Evolutionary conservation across 2,888 invertebrate genomes (phyloP).

Genomic region (Eilema caniola): DNA sequence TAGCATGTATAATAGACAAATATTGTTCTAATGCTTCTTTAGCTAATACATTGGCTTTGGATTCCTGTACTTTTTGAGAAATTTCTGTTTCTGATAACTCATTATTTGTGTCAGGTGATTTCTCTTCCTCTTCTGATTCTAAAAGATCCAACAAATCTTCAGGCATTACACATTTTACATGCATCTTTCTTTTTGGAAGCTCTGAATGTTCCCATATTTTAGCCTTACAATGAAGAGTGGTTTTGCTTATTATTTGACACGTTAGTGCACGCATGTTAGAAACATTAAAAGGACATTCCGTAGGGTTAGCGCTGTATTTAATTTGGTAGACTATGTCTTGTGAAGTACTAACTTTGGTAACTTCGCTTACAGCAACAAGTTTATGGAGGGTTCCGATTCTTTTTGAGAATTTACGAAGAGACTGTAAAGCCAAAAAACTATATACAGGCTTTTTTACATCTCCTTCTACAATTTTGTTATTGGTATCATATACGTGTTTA

Average conservation of each 20-base stretch:
- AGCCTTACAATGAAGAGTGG: slow-evolving; percentile 73
- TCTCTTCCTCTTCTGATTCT: neutral
- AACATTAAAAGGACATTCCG: slow-evolving; percentile 35
- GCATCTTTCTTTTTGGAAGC: slow-evolving; percentile 71
- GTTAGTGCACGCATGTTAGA: slow-evolving; percentile 24
- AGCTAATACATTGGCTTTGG: slow-evolving; percentile 47
- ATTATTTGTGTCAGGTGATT: neutral
- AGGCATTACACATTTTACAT: slow-evolving; percentile 62
- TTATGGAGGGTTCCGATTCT: slow-evolving; percentile 31
- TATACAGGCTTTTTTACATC: slow-evolving; percentile 32
- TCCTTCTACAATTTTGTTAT: slow-evolving; percentile 7
- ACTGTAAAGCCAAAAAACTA: slow-evolving; percentile 39
- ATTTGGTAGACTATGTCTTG: slow-evolving; percentile 29
- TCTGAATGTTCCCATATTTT: slow-evolving; percentile 86
- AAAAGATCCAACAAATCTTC: slow-evolving; percentile 18
- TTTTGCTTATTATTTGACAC: slow-evolving; percentile 31
- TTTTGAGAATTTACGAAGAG: slow-evolving; percentile 28
- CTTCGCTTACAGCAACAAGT: slow-evolving; percentile 55
- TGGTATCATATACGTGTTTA: neutral
- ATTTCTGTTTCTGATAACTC: neutral
- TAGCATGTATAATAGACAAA: slow-evolving; percentile 53
- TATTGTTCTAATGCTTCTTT: slow-evolving; percentile 49
- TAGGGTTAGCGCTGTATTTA: slow-evolving; percentile 34
- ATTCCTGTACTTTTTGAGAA: neutral
- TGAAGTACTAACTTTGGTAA: slow-evolving; percentile 17